Evolutionary conservation across 2,113 vertebrate genomes (phyloP), one percentile per base, ranked within the genome.

Genomic region (Odontophorus gujanensis): DNA sequence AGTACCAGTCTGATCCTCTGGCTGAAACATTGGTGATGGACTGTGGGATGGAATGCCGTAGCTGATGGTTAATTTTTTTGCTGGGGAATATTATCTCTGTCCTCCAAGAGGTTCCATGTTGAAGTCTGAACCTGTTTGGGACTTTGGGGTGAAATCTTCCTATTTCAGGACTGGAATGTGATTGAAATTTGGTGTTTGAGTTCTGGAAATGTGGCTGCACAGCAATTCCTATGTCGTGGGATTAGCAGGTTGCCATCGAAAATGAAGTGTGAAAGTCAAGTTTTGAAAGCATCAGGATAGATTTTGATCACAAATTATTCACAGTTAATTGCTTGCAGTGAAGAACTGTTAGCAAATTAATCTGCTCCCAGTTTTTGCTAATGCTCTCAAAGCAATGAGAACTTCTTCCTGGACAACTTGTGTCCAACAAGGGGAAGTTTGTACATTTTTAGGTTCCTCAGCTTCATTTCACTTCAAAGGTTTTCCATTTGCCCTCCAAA

Each of bases 401-500:
- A 75, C 38, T 45, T 50, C 74, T 30, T 63, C 63, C 50, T 38
- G 5, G 28, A n/a, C 61, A 16, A 43, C 72, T 63, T 1, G 0
- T 73, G 81, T n/a, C 66, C 24, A 1, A 75, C 78, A 83, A 61
- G 59, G 73, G 43, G 71, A 93, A 81, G 18, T 63, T 48, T 14
- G 65, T 6, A 2, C 43, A 5, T 73, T 87, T 95, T 89, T 63
- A 17, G 61, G 58, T 57, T 90, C 74, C 67, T 86, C n/a, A 47
- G 69, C 83, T 81, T 1, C 0, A 0, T 40, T 88, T 69, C 19
- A 74, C 90, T 90, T 96, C 86, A 96, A 92, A 92, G 93, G 51
- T 75, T 87, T 83, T 72, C 15, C 28, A 65, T 85, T 90, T 87
- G 84, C 86, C 82, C 43, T 84, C 43, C 2, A 25, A 85, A 94